Evolutionary conservation across 2,888 invertebrate genomes (phyloP), one percentile per base, ranked within the genome.

Genomic region (Criorhina ranunculi): DNA sequence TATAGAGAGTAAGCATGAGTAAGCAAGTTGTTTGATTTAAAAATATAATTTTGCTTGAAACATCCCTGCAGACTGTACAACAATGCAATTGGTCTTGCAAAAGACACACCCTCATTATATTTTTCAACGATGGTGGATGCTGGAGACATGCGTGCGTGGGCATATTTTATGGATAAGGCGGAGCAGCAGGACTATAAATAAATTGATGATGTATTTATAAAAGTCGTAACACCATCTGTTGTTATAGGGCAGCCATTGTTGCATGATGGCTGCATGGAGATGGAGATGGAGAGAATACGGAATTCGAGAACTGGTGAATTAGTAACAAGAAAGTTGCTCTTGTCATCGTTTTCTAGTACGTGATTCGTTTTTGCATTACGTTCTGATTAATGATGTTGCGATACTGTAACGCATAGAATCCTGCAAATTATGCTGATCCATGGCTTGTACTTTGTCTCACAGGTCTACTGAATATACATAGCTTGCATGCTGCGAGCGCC

Each of bases 81-180:
- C 24, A 35, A 5, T 7, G 19, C 11, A 40, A 24, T 59, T 44
- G 42, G 44, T 42, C 5, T 7, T 17, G 1, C 9, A 4, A 9
- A 4, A 19, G 59, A 51, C 70, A 72, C 70, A 60, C 70, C 70
- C 46, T 44, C 40, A 29, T 29, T n/a, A 1, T 4, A 31, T 40
- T 2, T 19, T 7, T 0, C 0, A 19, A 9, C 31, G 53, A 15
- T 59, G 44, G 11, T 62, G 33, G 53, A 51, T 62, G 31, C 15
- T 46, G 46, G 11, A 31, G 29, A n/a, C 46, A 42, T 72, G 46
- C 40, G 29, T 72, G 46, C 40, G 29, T 60, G 72, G 60, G 72
- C 72, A 72, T 60, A 46, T 19, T 37, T 62, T 49, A 40, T 37
- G n/a, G 31, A 31, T 72, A 19, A 73, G 73, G 73, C 59, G 72